Evolutionary conservation across 2,797 vertebrate species (phyloP), one percentile per base, ranked within the genome.

Genomic region (Rhodeus uyekii): DNA sequence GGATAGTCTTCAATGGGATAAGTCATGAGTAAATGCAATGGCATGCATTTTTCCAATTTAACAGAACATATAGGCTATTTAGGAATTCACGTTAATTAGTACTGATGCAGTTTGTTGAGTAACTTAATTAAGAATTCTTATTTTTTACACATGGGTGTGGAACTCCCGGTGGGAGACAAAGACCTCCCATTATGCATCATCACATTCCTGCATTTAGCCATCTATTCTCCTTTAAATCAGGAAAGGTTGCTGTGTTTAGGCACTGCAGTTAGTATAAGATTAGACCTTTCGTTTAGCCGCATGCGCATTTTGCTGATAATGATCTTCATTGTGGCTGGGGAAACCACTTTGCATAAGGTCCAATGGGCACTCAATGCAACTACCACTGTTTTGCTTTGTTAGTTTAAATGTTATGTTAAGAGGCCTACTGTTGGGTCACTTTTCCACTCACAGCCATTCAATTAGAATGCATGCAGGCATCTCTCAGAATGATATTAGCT

Each of bases 401-500:
- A 82, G 87, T 87, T 86, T 84, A 86, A 88, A 87, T 88, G 78
- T 86, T 83, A 89, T 89, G 88, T 85, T 85, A 88, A 89, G 84
- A 75, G 78, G 83, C 77, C 76, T 65, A 84, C 71, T 84, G 82
- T 83, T 86, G 84, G 58, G 82, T 80, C 36, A 55, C 76, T 74
- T 80, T 83, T 86, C 69, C 72, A 79, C 61, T 77, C 78, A 86
- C 88, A 84, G 84, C 78, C 72, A 64, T 84, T 88, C 87, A 89
- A 87, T 90, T 87, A 84, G 65, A 86, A 82, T 88, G 83, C 61
- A 85, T 82, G 77, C 76, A 87, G 87, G 83, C 86, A 87, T 90
- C 87, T 82, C 86, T 44, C 76, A 69, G 80, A 85, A 88, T 90
- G 87, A 90, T 89, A 89, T 90, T 88, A 91, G 87, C 84, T 86